Conservation (phyloP, 2,797 vertebrate genomes). For the Phoeniculus purpureus region DNA sequence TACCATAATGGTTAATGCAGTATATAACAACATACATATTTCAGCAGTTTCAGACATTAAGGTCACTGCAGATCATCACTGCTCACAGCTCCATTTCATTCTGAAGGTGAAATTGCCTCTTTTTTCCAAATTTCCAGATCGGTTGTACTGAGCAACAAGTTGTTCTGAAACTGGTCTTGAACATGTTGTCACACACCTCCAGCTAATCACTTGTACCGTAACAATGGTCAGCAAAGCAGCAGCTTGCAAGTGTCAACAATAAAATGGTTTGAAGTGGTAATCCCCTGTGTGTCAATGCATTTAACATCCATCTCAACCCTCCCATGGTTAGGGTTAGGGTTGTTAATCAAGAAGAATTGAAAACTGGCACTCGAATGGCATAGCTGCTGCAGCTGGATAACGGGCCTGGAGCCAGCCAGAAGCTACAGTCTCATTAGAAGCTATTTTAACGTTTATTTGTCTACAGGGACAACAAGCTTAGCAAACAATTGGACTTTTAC, state of each 20-base stretch:
- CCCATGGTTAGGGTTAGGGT: neutral
- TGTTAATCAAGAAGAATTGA: slow-evolving; percentile 46
- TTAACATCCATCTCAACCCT: neutral
- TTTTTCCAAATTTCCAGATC: neutral
- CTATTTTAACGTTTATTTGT: slow-evolving; percentile 47
- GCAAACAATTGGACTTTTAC: slow-evolving; percentile 17
- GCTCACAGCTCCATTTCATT: neutral
- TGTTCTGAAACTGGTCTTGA: neutral
- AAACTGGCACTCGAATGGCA: slow-evolving; percentile 5
- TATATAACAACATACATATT: neutral
- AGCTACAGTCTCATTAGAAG: slow-evolving; percentile 47
- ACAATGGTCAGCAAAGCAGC: neutral
- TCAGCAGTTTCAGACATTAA: neutral
- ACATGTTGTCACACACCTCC: neutral
- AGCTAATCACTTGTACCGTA: neutral
- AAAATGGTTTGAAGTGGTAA: neutral
- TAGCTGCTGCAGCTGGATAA: neutral
- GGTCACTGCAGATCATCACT: neutral
- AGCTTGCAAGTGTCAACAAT: neutral
- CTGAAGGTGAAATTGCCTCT: neutral
- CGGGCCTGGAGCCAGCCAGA: slow-evolving; percentile 4
- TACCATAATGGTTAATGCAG: neutral
- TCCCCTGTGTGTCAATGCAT: neutral
- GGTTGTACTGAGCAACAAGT: neutral
- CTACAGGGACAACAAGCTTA: slow-evolving; percentile 23